Conservation (phyloP, 1,140 invertebrate genomes). For the Zaprionus inermis region DNA sequence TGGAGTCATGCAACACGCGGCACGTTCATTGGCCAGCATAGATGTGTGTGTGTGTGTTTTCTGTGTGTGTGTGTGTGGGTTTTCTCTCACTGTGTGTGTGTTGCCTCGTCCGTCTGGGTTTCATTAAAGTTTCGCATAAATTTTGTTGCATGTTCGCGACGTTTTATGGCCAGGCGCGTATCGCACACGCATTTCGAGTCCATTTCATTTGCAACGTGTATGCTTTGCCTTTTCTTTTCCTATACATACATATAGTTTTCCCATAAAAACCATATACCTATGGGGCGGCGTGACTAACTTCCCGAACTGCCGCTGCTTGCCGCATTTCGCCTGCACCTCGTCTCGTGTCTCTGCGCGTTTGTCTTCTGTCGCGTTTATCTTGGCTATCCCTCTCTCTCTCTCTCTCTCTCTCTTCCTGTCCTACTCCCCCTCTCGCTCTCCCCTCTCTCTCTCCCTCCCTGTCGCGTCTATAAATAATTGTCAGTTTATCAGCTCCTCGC, state of each 20-base stretch:
- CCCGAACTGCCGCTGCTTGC: background rate
- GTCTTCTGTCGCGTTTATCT: conserved; percentile 42
- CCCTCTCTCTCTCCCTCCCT: background rate
- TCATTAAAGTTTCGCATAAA: conserved; percentile 80
- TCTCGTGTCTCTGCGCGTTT: conserved; percentile 38
- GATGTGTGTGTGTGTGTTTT: background rate
- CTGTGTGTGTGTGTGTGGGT: conserved; percentile 15
- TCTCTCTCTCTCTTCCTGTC: background rate
- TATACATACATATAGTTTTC: conserved; percentile 37
- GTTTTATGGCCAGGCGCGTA: conserved; percentile 62
- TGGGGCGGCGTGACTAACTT: conserved; percentile 7
- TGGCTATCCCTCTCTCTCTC: conserved; percentile 1
- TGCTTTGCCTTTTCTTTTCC: conserved; percentile 20
- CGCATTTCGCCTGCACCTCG: background rate
- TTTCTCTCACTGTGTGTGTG: conserved; percentile 12
- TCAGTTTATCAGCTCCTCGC: conserved; percentile 58
- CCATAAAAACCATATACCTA: conserved; percentile 34
- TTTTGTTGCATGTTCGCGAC: conserved; percentile 77
- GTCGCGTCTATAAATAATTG: conserved; percentile 74
- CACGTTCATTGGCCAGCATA: conserved; percentile 54
- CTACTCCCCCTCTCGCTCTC: conserved; percentile 13
- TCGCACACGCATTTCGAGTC: conserved; percentile 74
- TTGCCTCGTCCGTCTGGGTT: conserved; percentile 42
- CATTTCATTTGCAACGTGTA: conserved; percentile 72
- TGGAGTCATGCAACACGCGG: conserved; percentile 64